phyloP scores from a whole-genome alignment of 2,888 invertebrate genomes.

The Galerucella calmariensis region DNA sequence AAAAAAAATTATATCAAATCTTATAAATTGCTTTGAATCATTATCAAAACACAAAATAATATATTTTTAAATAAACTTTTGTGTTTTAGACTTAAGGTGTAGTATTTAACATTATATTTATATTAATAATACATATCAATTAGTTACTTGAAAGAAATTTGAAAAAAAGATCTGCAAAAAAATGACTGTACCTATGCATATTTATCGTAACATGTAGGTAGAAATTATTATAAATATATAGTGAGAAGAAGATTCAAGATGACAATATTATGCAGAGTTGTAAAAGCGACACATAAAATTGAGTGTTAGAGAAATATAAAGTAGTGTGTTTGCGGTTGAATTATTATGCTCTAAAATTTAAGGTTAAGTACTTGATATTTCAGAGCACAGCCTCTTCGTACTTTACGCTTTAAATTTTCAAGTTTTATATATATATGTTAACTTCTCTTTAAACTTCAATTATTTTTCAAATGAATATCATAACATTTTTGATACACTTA shows the following conservation, averaged over 20 bases:
- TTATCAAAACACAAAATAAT: constrained; percentile 42
- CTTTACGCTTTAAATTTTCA: not conserved
- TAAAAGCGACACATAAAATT: constrained; percentile 2
- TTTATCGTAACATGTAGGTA: constrained; percentile 12
- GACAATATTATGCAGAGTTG: constrained; percentile 11
- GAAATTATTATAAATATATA: constrained; percentile 15
- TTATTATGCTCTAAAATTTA: constrained; percentile 4
- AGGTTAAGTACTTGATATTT: not conserved
- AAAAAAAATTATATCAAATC: no score
- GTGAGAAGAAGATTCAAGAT: constrained; percentile 25
- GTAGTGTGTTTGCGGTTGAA: not conserved
- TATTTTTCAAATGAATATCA: not conserved
- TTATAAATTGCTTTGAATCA: constrained; percentile 28
- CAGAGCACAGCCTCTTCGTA: not conserved
- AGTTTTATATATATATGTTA: not conserved
- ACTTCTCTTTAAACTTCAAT: not conserved
- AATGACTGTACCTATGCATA: constrained; percentile 28
- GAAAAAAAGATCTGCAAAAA: constrained; percentile 31
- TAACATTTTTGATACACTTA: constrained; percentile 17
- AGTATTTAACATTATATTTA: constrained; percentile 30
- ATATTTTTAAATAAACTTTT: constrained; percentile 47
- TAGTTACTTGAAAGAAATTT: constrained; percentile 13
- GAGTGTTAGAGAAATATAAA: not conserved
- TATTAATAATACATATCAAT: constrained; percentile 34
- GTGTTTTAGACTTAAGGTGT: constrained; percentile 37